Conservation (phyloP, 1,140 invertebrate species). For the Lordiphosa stackelbergi region DNA sequence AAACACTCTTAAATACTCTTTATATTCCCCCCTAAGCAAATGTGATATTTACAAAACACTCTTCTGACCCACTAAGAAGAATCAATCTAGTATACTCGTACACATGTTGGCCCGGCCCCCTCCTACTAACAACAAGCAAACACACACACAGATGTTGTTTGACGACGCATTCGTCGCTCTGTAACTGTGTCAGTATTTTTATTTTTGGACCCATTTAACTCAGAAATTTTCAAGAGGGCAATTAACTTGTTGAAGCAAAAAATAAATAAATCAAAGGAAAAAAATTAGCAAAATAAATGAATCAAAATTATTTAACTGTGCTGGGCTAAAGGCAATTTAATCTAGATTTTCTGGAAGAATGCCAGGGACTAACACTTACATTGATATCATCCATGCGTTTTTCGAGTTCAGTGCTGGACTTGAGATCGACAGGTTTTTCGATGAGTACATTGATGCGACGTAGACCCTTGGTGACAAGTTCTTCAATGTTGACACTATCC, state of each 20-base stretch:
- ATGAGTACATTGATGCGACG: conserved; percentile 75
- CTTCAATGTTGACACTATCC: conserved; percentile 69
- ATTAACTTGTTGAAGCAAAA: conserved; percentile 58
- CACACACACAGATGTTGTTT: conserved; percentile 36
- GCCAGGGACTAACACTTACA: conserved; percentile 59
- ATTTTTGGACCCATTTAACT: conserved; percentile 69
- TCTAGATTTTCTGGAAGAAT: conserved; percentile 11
- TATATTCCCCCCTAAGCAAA: background rate
- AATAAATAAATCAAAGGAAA: conserved; percentile 8
- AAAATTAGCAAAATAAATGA: conserved; percentile 44
- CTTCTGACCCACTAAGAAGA: conserved; percentile 37
- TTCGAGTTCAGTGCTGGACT: conserved; percentile 65
- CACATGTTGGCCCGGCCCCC: background rate
- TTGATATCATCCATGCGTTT: conserved; percentile 71
- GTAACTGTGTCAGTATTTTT: conserved; percentile 68
- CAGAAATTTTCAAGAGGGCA: conserved; percentile 66
- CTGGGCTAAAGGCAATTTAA: conserved; percentile 20
- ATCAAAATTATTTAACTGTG: conserved; percentile 23
- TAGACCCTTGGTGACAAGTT: conserved; percentile 68
- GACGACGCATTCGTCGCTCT: conserved; percentile 26
- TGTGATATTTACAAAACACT: conserved; percentile 6
- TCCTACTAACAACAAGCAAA: background rate
- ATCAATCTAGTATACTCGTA: background rate
- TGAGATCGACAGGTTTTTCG: conserved; percentile 64
- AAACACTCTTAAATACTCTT: conserved; percentile 23